These are phyloP conservation scores for Hermaeophaga mercurialis DNA, from an alignment of 2,888 invertebrate genomes.

Conservation along the genomic window DNA sequence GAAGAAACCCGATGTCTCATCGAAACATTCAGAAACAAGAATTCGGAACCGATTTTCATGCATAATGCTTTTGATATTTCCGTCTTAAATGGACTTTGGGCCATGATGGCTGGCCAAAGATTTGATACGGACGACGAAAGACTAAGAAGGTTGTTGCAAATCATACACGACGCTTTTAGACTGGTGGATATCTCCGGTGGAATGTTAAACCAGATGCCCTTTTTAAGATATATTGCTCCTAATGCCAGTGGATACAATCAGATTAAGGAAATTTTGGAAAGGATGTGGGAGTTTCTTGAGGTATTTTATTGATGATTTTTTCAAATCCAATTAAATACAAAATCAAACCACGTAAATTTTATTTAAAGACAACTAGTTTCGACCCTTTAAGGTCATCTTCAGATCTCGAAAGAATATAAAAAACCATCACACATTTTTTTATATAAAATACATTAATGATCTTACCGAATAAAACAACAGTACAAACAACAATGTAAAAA, in stretches of 20 bases:
- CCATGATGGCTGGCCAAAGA: conserved; percentile 65
- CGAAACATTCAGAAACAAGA: conserved; percentile 53
- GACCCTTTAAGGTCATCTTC: no score
- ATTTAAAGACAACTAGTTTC: no score
- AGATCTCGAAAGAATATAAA: no score
- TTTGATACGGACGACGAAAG: conserved; percentile 66
- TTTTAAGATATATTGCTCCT: conserved; percentile 69
- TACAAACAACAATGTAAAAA: no score
- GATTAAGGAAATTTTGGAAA: conserved; percentile 59
- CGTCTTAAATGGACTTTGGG: conserved; percentile 73
- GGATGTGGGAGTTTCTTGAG: conserved; percentile 63
- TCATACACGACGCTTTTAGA: conserved; percentile 68
- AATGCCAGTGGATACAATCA: conserved; percentile 66
- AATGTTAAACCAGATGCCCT: conserved; percentile 70
- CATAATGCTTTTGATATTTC: conserved; percentile 62
- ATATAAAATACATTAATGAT: no score
- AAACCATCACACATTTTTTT: neutral
- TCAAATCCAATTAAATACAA: no score
- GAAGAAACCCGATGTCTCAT: conserved; percentile 64
- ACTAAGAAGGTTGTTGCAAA: conserved; percentile 62
- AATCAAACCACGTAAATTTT: no score
- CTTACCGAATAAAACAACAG: no score
- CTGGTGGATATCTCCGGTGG: conserved; percentile 71
- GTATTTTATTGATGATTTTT: no score
- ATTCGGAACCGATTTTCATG: conserved; percentile 54